Evolutionary conservation across 2,113 vertebrate genomes (phyloP).

Genomic region (Colius striatus): DNA sequence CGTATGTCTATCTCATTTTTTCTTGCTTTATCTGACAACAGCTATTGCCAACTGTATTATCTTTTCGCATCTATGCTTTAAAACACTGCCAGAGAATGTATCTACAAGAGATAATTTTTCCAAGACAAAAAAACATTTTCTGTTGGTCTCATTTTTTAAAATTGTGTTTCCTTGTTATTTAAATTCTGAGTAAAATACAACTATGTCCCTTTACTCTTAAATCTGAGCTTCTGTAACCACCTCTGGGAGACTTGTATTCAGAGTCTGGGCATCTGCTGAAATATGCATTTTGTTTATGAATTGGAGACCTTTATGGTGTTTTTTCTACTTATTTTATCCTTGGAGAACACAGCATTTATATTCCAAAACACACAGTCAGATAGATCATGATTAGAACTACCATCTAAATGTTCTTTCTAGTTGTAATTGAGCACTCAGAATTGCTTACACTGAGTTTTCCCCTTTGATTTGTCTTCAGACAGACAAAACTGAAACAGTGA

Average conservation of each 20-base stretch:
- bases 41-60: background rate
- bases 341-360: background rate
- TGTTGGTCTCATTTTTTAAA: background rate
- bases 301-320: background rate
- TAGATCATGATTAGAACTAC: background rate
- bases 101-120: background rate
- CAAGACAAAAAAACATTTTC: background rate
- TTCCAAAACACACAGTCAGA: background rate
- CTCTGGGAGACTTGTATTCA: background rate
- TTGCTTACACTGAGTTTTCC: background rate
- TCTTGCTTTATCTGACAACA: background rate
- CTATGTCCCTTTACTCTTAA: background rate
- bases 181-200: background rate
- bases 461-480: background rate
- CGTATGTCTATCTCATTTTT: conserved; percentile 72
- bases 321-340: background rate
- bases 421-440: background rate
- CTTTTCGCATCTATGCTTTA: background rate
- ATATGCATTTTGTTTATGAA: background rate
- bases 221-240: background rate
- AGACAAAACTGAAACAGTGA: background rate
- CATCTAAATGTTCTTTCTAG: background rate
- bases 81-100: background rate
- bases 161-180: background rate
- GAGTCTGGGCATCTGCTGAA: background rate